A percentile compares a stretch with the other conserved stretches of the same genome.
phyloP scores from a whole-genome alignment of 2,888 invertebrate species.

The Drosophila ustulata region DNA sequence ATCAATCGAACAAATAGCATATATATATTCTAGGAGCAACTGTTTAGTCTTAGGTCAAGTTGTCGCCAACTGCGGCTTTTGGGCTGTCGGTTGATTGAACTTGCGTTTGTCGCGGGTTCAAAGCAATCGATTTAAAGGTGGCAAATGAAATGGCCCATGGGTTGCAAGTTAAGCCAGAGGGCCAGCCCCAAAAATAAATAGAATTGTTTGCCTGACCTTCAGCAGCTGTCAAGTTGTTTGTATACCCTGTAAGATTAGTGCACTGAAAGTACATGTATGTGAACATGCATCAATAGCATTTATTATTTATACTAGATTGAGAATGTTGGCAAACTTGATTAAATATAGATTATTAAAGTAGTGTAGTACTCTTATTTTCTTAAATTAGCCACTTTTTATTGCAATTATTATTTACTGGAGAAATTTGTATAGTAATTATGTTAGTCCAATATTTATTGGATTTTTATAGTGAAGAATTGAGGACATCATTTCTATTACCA shows the following conservation, averaged over 20 bases:
- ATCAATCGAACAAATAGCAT: constrained; percentile 51
- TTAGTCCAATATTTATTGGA: too few species aligned
- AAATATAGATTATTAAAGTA: background rate
- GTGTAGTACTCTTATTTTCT: background rate
- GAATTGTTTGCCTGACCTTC: constrained; percentile 71
- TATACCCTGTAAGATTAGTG: constrained; percentile 26
- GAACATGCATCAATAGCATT: too few species aligned
- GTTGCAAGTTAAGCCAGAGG: constrained; percentile 20
- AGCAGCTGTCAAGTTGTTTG: constrained; percentile 45
- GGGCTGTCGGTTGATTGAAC: constrained; percentile 72
- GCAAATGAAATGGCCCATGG: constrained; percentile 29
- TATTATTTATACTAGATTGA: too few species aligned
- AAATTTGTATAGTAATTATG: too few species aligned
- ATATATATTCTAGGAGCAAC: background rate
- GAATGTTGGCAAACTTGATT: background rate
- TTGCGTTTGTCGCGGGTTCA: constrained; percentile 41
- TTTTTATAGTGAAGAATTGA: too few species aligned
- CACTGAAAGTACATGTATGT: background rate
- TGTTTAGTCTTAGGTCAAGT: constrained; percentile 37
- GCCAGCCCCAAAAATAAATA: constrained; percentile 61
- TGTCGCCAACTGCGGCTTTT: constrained; percentile 37
- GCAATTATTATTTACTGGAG: background rate
- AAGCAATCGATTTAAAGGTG: constrained; percentile 63
- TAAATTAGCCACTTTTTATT: background rate
- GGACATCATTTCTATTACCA: too few species aligned